Evolutionary conservation across 35 echinoderm and acorn worm genomes (phyloP), one percentile per base, ranked within the genome.

Genomic region (Apostichopus japonicus): DNA sequence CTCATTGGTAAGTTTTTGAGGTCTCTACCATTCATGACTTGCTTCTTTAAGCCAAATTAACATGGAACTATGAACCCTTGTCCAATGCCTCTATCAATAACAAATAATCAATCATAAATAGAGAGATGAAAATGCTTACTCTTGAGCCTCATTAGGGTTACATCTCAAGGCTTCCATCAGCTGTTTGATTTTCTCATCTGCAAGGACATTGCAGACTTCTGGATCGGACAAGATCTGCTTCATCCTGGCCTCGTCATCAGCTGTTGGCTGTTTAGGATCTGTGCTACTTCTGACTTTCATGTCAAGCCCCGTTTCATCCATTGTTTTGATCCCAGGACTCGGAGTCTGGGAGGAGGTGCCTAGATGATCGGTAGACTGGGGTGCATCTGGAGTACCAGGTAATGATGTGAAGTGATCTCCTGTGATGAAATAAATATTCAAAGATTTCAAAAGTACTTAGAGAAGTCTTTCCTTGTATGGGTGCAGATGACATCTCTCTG

Each of bases 261-360:
- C 93, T 10, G 95, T 99, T 33, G 92, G 80, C 77, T 95, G 93
- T 11, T 93, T 93, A 16, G 95, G 93, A 63, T 96, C 87, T 4
- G 91, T 96, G 87, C 94, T 98, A 90, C 96, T 98, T 27, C 88
- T 90, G 3, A 95, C 94, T 0, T 25, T 89, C 14, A 96, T 98
- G 59, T 96, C 95, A 15, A 86, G 75, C 44, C 82, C 83, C 22
- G 70, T 14, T 7, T 15, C 53, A 16, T 90, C 73, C 82, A 55
- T 59, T 27, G 93, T 59, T 54, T 91, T 77, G 53, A 91, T 79
- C 16, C 77, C 71, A 56, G 86, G 72, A 7, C 63, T 53, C 53
- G 78, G 90, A 6, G 11, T 53, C 27, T 16, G 16, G 90, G 22
- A 23, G 24, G 92, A 72, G 54, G 27, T 86, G 55, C 24, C n/a